Evolutionary conservation across 2,113 vertebrate species (phyloP).

Genomic region (Empidonax traillii): DNA sequence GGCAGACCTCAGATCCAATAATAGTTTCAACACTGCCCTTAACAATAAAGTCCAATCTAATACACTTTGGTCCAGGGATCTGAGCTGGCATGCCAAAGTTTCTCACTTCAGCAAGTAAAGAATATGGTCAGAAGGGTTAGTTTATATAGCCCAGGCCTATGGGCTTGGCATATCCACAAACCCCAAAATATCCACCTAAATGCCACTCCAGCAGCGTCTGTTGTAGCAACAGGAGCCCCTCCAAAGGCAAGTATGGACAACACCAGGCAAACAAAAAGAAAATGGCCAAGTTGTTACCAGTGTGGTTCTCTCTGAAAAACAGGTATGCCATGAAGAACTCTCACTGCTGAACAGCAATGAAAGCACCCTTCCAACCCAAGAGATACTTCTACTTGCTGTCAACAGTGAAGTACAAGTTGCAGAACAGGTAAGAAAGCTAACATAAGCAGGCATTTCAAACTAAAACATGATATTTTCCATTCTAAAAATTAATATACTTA

Average conservation of each 20-base stretch:
- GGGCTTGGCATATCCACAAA: not conserved
- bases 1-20: conserved; percentile 42
- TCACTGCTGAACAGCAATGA: not conserved
- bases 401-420: not conserved
- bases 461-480: not conserved
- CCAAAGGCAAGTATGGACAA: not conserved
- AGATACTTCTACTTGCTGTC: not conserved
- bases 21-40: conserved; percentile 16
- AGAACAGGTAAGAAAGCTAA: not conserved
- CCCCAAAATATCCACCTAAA: not conserved
- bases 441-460: not conserved
- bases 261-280: not conserved
- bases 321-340: not conserved
- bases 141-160: not conserved
- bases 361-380: not conserved
- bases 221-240: not conserved
- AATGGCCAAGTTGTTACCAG: not conserved
- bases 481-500: not conserved
- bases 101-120: not conserved
- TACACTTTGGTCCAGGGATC: not conserved
- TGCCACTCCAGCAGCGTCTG: not conserved
- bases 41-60: not conserved
- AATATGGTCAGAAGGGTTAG: not conserved
- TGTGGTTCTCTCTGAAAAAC: not conserved
- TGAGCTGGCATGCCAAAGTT: not conserved